Percentiles rank a stretch among this genome's conserved stretches.
Evolutionary conservation across 2,113 vertebrate genomes (phyloP).

Genomic region (Oryzias javanicus): DNA sequence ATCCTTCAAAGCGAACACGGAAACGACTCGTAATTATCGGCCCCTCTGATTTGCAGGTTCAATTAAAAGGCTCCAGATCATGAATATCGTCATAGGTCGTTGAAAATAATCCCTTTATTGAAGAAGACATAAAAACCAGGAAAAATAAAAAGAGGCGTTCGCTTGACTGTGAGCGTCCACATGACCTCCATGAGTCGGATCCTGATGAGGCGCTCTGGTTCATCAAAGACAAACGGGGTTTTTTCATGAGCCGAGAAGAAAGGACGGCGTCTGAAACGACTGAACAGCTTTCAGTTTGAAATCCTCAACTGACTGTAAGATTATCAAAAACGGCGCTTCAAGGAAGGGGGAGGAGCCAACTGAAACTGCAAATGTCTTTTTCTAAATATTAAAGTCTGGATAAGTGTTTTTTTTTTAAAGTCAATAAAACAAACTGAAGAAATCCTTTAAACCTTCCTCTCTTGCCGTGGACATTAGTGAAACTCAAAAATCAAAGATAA

Average conservation of each 20-base stretch:
- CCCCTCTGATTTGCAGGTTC: neutral
- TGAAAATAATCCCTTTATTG: neutral
- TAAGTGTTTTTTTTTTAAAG: too few species aligned
- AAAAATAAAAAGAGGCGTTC: neutral
- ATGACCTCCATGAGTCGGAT: neutral
- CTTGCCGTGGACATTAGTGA: too few species aligned
- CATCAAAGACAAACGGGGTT: neutral
- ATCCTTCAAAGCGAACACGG: conserved; percentile 30
- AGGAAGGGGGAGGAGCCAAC: too few species aligned
- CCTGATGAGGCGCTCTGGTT: neutral
- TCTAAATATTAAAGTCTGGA: too few species aligned
- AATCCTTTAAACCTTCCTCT: too few species aligned
- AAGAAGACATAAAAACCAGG: neutral
- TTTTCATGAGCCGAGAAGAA: neutral
- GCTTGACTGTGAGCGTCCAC: neutral
- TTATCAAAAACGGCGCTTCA: too few species aligned
- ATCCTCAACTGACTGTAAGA: too few species aligned
- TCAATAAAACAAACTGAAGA: neutral
- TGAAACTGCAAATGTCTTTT: too few species aligned
- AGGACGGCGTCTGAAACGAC: neutral
- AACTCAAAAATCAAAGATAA: too few species aligned
- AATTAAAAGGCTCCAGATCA: neutral
- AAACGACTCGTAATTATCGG: conserved; percentile 7
- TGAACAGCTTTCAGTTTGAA: neutral
- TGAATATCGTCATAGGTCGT: neutral